Conservation (phyloP, 1,140 invertebrate species). For the Drosophila lacertosa region DNA sequence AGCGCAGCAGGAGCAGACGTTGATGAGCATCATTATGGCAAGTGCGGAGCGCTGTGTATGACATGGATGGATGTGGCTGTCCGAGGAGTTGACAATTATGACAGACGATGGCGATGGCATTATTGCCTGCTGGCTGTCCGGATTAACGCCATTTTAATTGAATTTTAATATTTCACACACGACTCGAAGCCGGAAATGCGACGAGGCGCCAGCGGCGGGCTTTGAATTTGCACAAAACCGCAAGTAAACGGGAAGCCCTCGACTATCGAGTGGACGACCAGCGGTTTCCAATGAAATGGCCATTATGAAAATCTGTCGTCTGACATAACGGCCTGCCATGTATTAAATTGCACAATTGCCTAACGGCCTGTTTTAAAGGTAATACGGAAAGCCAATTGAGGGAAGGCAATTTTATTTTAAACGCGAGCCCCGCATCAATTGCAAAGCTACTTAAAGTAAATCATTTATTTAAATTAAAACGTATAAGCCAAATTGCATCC, state of each 20-base stretch:
- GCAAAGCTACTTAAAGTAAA: too few species aligned
- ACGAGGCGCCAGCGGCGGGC: conserved; percentile 37
- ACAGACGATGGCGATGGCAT: conserved; percentile 58
- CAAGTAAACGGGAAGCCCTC: conserved; percentile 64
- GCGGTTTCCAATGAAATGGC: conserved; percentile 65
- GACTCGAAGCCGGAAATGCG: conserved; percentile 65
- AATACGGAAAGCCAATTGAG: not conserved
- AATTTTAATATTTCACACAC: conserved; percentile 84
- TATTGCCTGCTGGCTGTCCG: conserved; percentile 61
- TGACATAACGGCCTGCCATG: conserved; percentile 62
- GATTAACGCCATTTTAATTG: conserved; percentile 84
- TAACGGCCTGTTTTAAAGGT: conserved; percentile 14
- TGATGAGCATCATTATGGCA: conserved; percentile 80
- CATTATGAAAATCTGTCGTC: conserved; percentile 79
- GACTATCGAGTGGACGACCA: conserved; percentile 18
- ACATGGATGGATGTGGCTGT: conserved; percentile 62
- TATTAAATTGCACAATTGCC: conserved; percentile 50
- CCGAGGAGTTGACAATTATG: conserved; percentile 76
- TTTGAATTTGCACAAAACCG: conserved; percentile 63
- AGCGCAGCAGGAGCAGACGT: not conserved
- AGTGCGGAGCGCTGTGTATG: conserved; percentile 47
- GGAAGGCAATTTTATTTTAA: not conserved
- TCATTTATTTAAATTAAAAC: too few species aligned
- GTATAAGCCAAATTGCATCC: too few species aligned
- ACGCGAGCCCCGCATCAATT: too few species aligned